Conservation (phyloP, 2,888 invertebrate species). For the Melinaea menophilus region DNA sequence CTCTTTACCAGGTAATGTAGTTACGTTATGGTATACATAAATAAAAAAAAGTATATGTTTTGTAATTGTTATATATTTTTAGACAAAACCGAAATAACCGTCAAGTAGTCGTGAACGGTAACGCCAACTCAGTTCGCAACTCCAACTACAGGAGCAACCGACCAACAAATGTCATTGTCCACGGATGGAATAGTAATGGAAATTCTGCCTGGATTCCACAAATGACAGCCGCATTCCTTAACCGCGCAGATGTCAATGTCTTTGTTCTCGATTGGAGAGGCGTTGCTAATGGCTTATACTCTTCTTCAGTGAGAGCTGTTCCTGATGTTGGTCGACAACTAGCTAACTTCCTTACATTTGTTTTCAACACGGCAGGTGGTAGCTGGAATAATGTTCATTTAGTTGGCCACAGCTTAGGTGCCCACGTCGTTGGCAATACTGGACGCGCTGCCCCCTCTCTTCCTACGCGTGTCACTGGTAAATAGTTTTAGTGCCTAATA, state of each 20-base stretch:
- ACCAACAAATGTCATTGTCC: slow-evolving; percentile 44
- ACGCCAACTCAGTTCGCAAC: slow-evolving; percentile 40
- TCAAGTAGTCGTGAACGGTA: slow-evolving; percentile 41
- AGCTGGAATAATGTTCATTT: slow-evolving; percentile 60
- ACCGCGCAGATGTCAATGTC: slow-evolving; percentile 44
- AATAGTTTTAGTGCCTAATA: slow-evolving; percentile 13
- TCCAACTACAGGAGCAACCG: slow-evolving; percentile 43
- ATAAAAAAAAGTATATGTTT: not conserved
- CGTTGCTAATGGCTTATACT: slow-evolving; percentile 44
- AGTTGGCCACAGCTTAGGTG: slow-evolving; percentile 65
- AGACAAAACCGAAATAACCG: slow-evolving; percentile 42
- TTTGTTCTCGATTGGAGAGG: slow-evolving; percentile 58
- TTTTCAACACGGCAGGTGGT: slow-evolving; percentile 52
- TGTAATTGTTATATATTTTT: slow-evolving; percentile 3
- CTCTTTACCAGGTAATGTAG: slow-evolving; percentile 46
- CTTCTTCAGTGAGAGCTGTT: slow-evolving; percentile 43
- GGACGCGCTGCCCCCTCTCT: slow-evolving; percentile 47
- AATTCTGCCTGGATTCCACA: slow-evolving; percentile 38
- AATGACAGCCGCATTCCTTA: slow-evolving; percentile 45
- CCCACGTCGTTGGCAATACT: slow-evolving; percentile 59
- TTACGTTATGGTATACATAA: not conserved
- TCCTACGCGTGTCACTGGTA: slow-evolving; percentile 55
- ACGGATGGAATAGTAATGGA: slow-evolving; percentile 49
- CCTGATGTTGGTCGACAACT: slow-evolving; percentile 50
- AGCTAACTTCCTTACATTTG: slow-evolving; percentile 55